Base-by-base conservation (phyloP, 2,113 vertebrate genomes). In the Larimichthys polyactis region DNA sequence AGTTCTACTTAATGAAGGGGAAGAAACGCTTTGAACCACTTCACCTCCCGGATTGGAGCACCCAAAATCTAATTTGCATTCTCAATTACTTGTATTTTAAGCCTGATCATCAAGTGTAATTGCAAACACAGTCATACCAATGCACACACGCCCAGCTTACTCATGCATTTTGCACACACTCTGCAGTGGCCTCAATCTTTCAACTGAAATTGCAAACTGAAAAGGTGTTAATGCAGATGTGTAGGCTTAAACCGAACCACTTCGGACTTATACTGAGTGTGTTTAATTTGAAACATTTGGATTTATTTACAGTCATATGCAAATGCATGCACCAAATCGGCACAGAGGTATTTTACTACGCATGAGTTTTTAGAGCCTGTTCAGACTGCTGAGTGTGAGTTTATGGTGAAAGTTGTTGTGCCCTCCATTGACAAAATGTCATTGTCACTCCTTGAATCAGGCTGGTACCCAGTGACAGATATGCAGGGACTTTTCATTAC, bases 1-100 rank as follows among this genome's bases (percentile, higher is more conserved):
- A 93, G 89, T 91, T 90, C 80, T 82, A 88, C 79, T 90, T 93
- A 94, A 94, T 93, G 91, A 93, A 92, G 93, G 81, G 85, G 90
- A 89, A 90, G 81, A 91, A 90, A 90, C 29, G 55, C 91, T 94
- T 91, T 94, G 91, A 94, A 94, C 88, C 87, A 90, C 85, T 91
- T 91, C 86, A 91, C 89, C 87, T 92, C 80, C 82, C 75, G 88
- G 81, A 92, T 82, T 82, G 85, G 81, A 91, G 87, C 67, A 71
- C 49, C 86, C 75, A 46, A 85, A 91, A 85, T 88, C 82, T 86
- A 64, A 93, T 94, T 91, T 88, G 90, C 90, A 89, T 93, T 89
- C 81, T 89, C 79, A 85, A 74, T 92, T 89, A 87, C 88, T 87
- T 88, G 87, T 83, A 83, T 89, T 88, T 88, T 86, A 85, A 86